Evolutionary conservation across 2,797 vertebrate species (phyloP), one percentile per base, ranked within the genome.

Genomic region (Rousettus madagascariensis): DNA sequence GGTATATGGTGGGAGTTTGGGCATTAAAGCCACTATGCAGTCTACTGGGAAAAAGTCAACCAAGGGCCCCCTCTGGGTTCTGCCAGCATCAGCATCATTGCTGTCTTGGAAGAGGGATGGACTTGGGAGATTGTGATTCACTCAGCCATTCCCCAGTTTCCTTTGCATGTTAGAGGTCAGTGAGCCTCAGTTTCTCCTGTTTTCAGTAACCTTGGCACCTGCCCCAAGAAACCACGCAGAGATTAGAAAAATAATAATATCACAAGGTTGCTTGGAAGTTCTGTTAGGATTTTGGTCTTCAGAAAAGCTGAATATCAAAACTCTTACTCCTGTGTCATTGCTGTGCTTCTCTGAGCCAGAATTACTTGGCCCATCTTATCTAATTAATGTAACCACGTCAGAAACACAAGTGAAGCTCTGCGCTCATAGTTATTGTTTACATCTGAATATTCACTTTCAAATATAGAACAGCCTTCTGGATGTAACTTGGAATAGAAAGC

Each of bases 401-500:
- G 79, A 30, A 41, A 57, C 43, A 36, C 15, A 15, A 22, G 15
- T 19, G 9, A 71, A n/a, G 28, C 33, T 92, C 71, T 71, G 85
- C 75, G 5, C 82, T 77, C 63, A 2, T 16, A 8, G 66, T 43
- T 57, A 55, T 71, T 28, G 20, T 59, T 83, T 74, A 4, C 43
- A 36, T 85, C 88, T 57, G 63, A 86, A 26, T 5, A 43, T 33
- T 82, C 71, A 68, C 71, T 65, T 83, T 86, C 94, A 59, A 88
- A 85, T 68, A 78, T 53, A 51, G 94, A 90, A 83, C 55, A 87
- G 77, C 71, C 88, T 95, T 66, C 43, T 38, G 63, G 33, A 13
- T 28, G 46, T n/a, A 2, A 55, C 65, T 86, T 8, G 86, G 83
- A 71, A 71, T 3, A 10, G 83, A 69, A 2, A 74, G 69, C 72